Base-by-base conservation (phyloP, 1,140 invertebrate genomes). In the Heliconius hewitsoni region DNA sequence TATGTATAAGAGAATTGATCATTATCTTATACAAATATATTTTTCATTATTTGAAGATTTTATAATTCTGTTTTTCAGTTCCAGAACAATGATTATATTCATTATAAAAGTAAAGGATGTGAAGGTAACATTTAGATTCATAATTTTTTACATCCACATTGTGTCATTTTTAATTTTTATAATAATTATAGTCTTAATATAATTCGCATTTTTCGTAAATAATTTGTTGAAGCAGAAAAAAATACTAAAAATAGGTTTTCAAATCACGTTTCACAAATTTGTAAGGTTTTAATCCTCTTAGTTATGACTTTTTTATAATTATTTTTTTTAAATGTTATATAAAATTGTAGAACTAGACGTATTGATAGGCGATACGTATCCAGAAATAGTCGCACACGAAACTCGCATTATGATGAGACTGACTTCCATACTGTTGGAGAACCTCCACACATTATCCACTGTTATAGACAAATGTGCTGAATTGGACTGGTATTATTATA, bases 301-400 rank as follows among this genome's bases (percentile, higher is more conserved):
- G 34, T 37, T 16, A 46, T 11, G 13, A 16, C 13, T 46, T 46
- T 16, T 46, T 46, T 46, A 16, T 16, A 46, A 4, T 46, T 46
- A 3, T 16, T 4, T 13, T 46, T 16, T 46, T 46, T 16, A 16
- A 46, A 46, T 16, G 3, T 16, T 46, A 37, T 37, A 37, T 8
- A 46, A 46, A 46, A 16, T 46, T 95, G n/a, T 88, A 98, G 97
- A 98, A 90, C 85, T 98, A 78, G 98, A 98, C 90, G 91, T 95
- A 76, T 92, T 96, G 74, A 95, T 98, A 46, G 97, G 97, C 16
- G 97, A 98, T 90, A 96, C 97, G 75, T 95, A 97, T 81, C 94
- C 96, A 71, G 96, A 97, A 86, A 97, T 98, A 86, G 96, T 96
- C 83, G 96, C 97, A 74, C 96, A 97, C 79, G 97, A 98, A 93